Evolutionary conservation across 2,888 invertebrate species (phyloP).

Genomic region (Ommatoiulus sabulosus): DNA sequence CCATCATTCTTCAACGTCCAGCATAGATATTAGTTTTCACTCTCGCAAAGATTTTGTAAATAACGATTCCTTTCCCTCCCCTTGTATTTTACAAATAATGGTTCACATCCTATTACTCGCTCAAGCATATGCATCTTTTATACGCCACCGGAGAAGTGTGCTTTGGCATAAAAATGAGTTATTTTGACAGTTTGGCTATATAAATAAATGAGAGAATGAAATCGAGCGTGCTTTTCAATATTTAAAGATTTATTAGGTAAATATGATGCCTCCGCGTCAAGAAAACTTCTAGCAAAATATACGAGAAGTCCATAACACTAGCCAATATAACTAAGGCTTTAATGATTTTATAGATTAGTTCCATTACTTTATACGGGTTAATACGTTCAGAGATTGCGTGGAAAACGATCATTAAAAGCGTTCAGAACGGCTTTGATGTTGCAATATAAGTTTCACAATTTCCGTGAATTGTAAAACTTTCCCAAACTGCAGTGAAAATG

Average conservation of each 20-base stretch:
- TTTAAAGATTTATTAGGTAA: not conserved
- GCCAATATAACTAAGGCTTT: too few relatives aligned
- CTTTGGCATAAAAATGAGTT: conserved; percentile 29
- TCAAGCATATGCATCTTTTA: not conserved
- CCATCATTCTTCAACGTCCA: conserved; percentile 13
- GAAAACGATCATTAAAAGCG: too few relatives aligned
- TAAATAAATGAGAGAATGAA: conserved; percentile 24
- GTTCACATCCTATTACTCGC: not conserved
- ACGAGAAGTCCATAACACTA: too few relatives aligned
- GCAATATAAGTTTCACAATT: too few relatives aligned
- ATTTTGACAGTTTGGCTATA: conserved; percentile 8
- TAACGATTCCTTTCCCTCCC: not conserved
- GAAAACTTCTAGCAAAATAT: too few relatives aligned
- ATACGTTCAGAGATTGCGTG: too few relatives aligned
- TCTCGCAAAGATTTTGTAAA: not conserved
- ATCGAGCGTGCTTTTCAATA: not conserved
- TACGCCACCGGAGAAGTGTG: not conserved
- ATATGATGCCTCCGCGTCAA: not conserved
- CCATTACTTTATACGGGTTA: too few relatives aligned
- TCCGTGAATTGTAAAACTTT: too few relatives aligned
- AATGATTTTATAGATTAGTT: too few relatives aligned
- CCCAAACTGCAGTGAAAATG: too few relatives aligned
- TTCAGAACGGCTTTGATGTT: too few relatives aligned
- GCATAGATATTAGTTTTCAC: not conserved
- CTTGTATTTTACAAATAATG: not conserved